phyloP scores from a whole-genome alignment of 2,888 invertebrate species.

The Temnothorax ravouxi region DNA sequence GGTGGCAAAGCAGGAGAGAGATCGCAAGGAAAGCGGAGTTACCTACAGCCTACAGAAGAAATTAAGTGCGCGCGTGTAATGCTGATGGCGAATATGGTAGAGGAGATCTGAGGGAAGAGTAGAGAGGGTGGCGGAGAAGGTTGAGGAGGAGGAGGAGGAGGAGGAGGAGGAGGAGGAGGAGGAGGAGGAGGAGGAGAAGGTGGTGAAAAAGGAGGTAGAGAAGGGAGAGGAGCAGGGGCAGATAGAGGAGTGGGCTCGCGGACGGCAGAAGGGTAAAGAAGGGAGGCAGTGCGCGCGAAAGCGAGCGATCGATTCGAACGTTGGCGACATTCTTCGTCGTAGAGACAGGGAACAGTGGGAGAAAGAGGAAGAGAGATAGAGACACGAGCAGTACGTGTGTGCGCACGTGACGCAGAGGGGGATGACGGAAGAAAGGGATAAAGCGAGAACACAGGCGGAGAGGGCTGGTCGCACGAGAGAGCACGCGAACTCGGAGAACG shows the following conservation, averaged over 20 bases:
- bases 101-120: constrained; percentile 74
- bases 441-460: constrained; percentile 59
- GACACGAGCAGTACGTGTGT: constrained; percentile 58
- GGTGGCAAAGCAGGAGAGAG: constrained; percentile 68
- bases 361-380: constrained; percentile 60
- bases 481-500: constrained; percentile 41
- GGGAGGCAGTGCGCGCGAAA: constrained; percentile 72
- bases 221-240: constrained; percentile 44
- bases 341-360: constrained; percentile 74
- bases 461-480: constrained; percentile 58
- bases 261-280: constrained; percentile 63
- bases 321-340: constrained; percentile 83
- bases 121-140: constrained; percentile 68
- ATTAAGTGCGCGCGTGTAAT: constrained; percentile 84
- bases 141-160: constrained; percentile 62
- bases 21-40: constrained; percentile 77
- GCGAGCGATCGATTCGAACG: constrained; percentile 83
- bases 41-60: constrained; percentile 84
- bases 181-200: no score
- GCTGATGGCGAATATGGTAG: constrained; percentile 84
- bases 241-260: constrained; percentile 48
- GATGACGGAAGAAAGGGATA: constrained; percentile 57
- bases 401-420: constrained; percentile 64
- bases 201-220: constrained; percentile 54
- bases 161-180: no score